Percentiles rank a stretch among this genome's conserved stretches.
Conservation (phyloP, 2,113 vertebrate genomes). For the Calidris pygmaea region DNA sequence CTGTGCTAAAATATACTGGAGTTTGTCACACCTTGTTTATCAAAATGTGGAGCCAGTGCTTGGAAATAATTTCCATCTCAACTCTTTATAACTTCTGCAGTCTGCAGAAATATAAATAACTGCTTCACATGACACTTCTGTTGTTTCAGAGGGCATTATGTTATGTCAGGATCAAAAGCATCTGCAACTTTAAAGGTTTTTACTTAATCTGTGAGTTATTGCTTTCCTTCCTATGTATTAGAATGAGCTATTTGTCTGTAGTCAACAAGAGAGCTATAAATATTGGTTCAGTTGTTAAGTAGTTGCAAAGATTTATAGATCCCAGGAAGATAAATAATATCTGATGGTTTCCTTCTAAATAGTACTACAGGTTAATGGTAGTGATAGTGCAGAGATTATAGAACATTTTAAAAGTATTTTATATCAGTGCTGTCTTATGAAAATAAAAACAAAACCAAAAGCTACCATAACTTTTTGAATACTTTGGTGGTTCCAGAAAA, state of each 20-base stretch:
- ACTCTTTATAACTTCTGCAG: neutral
- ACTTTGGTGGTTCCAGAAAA: neutral
- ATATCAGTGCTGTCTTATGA: neutral
- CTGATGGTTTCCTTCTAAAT: neutral
- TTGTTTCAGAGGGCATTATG: constrained; percentile 15
- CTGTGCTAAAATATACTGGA: neutral
- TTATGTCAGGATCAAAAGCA: constrained; percentile 1
- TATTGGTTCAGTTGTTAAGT: neutral
- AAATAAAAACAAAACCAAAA: neutral
- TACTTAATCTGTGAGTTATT: constrained; percentile 44
- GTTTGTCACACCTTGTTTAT: neutral
- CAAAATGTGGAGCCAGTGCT: neutral
- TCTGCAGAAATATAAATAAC: neutral
- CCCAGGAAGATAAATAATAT: constrained; percentile 1
- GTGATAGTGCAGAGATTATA: neutral
- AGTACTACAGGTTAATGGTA: neutral
- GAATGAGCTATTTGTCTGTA: constrained; percentile 9
- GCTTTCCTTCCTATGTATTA: neutral
- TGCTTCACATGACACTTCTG: neutral
- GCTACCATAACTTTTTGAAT: neutral
- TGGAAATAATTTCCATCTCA: neutral
- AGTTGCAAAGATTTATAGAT: constrained; percentile 36
- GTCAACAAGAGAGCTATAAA: constrained; percentile 6
- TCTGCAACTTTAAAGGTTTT: neutral
- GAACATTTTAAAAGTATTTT: neutral